Percentiles rank a stretch among this genome's conserved stretches.
Conservation (phyloP, 2,797 vertebrate genomes). For the Cirrhinus mrigala region DNA sequence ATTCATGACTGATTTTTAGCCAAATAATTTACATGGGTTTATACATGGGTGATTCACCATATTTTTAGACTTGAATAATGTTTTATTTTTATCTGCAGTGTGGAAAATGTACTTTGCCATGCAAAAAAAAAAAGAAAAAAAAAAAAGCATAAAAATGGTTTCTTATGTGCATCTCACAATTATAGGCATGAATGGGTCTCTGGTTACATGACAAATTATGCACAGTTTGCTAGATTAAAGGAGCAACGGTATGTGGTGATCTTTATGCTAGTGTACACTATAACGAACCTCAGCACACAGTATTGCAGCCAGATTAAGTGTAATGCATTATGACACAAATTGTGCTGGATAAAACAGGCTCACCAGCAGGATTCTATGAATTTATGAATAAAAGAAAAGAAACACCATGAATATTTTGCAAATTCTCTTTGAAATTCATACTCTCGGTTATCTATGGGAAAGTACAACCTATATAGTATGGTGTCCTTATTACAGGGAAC, state of each 20-base stretch:
- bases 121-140: neutral
- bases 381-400: constrained; percentile 57
- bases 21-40: constrained; percentile 12
- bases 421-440: constrained; percentile 53
- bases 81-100: constrained; percentile 8
- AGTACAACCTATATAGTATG: neutral
- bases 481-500: constrained; percentile 24
- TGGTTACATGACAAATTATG: neutral
- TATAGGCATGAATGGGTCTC: neutral
- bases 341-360: constrained; percentile 50
- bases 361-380: constrained; percentile 44
- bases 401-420: constrained; percentile 56
- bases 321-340: constrained; percentile 45
- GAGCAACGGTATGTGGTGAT: neutral
- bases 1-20: neutral
- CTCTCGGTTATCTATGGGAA: constrained; percentile 35
- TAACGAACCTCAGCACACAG: constrained; percentile 2
- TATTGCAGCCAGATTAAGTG: constrained; percentile 28
- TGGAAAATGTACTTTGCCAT: neutral
- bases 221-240: constrained; percentile 8
- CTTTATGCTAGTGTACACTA: neutral
- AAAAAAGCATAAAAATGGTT: neutral
- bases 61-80: neutral
- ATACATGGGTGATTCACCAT: neutral
- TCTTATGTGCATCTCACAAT: neutral